Percentiles rank a stretch among this genome's conserved stretches.
These are phyloP conservation scores for Phrynocephalus vlangalii DNA, from an alignment of 2,797 vertebrate genomes.

Conservation along the genomic window DNA sequence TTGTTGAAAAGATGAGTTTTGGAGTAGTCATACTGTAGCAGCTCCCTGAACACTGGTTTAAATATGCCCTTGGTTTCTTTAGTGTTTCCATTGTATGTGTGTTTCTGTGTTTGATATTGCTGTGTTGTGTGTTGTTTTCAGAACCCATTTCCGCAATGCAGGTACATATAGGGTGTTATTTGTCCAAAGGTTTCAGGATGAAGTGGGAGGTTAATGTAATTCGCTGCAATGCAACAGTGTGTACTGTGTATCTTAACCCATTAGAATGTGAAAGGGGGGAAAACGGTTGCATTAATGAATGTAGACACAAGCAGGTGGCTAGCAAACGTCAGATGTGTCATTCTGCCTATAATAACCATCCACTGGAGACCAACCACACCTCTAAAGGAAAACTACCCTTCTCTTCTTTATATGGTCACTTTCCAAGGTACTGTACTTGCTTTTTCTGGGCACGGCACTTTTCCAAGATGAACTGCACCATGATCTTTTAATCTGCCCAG, in stretches of 20 bases:
- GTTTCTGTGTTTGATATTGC: too few relatives aligned
- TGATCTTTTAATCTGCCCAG: neutral
- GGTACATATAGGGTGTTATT: neutral
- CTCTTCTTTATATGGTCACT: constrained; percentile 25
- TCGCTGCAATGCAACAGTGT: neutral
- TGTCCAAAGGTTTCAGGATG: neutral
- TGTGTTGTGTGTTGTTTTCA: neutral
- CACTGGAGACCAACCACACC: constrained; percentile 31
- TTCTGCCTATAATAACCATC: constrained; percentile 55
- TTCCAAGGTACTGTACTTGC: constrained; percentile 31
- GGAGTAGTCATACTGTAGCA: too few relatives aligned
- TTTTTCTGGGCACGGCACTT: neutral
- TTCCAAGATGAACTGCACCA: neutral
- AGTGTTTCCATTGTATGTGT: neutral
- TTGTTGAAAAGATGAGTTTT: neutral
- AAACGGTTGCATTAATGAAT: neutral
- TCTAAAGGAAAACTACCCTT: constrained; percentile 37
- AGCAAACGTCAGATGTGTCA: constrained; percentile 29
- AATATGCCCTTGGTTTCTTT: too few relatives aligned
- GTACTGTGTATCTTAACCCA: neutral
- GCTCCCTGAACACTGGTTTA: neutral
- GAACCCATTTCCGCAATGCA: neutral
- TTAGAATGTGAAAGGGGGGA: neutral
- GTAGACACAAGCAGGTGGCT: constrained; percentile 28
- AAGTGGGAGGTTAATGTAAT: neutral